Base-by-base conservation (phyloP, 2,888 invertebrate genomes). In the Tenthredo mesomela region DNA sequence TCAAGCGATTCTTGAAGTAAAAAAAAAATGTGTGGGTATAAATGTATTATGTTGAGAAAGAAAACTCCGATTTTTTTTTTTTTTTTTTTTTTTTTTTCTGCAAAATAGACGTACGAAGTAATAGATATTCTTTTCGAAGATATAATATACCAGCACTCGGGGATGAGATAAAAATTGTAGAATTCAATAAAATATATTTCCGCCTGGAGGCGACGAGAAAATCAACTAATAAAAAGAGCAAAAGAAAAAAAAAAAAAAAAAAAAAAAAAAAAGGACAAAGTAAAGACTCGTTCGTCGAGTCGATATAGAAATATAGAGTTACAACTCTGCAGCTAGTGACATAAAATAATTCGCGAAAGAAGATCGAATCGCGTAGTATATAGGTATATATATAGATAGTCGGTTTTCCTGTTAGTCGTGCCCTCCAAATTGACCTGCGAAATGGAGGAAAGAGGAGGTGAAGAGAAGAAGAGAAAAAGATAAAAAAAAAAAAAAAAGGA, bases 121-220 rank as follows among this genome's bases (percentile, higher is more conserved):
- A 50, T 50, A n/a, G 18, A 18, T 50, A 50, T 18, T 50, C 50
- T 50, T 50, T 4, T 50, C 18, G 4, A 18, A 50, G 18, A 18
- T 5, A 50, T 50, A 50, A 50, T 43, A 43, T 9, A 40, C 33
- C 33, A 33, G 33, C 29, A 2, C 33, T 33, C 29, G 67, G 29
- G 12, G 29, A 21, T 29, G 67, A 15, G 33, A 67, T 29, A 29
- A 67, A 67, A 33, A 67, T 67, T 15, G 33, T 33, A 67, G 67
- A 67, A 67, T 67, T 67, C 29, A 67, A 67, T 67, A 67, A 29
- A 15, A 33, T 29, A 67, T 67, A 29, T 67, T 33, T 67, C 29
- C 29, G 10, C 33, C 67, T 15, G 29, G 67, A 67, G 67, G 67
- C 25, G 21, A 67, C 15, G 67, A 29, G 67, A 67, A 67, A 67